A percentile compares a stretch with the other conserved stretches of the same genome.
phyloP scores from a whole-genome alignment of 1,140 invertebrate genomes.

The Maniola jurtina region DNA sequence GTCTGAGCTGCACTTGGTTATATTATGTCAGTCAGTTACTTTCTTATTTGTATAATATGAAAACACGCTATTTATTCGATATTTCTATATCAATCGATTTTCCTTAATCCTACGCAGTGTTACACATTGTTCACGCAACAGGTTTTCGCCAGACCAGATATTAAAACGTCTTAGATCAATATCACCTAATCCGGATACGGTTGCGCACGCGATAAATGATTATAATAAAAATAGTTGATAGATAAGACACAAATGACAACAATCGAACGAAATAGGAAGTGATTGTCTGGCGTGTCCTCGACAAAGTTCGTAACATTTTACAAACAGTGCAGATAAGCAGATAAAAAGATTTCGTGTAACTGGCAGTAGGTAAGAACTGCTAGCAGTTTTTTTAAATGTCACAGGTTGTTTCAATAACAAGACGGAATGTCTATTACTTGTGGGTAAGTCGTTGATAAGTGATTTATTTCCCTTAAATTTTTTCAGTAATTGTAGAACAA shows the following conservation, averaged over 20 bases:
- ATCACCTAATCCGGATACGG: slow-evolving; percentile 8
- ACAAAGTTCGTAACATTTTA: neutral
- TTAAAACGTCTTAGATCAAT: slow-evolving; percentile 1
- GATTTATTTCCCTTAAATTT: neutral
- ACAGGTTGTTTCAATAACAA: too few relatives aligned
- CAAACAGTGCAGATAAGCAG: neutral
- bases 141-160: too few relatives aligned
- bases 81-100: too few relatives aligned
- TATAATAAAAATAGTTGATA: neutral
- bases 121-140: too few relatives aligned
- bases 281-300: slow-evolving; percentile 26
- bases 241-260: slow-evolving; percentile 19
- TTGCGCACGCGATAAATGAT: neutral
- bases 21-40: too few relatives aligned
- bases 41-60: too few relatives aligned
- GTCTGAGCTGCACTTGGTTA: too few relatives aligned
- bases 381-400: neutral
- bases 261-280: slow-evolving; percentile 27
- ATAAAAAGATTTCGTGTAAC: slow-evolving; percentile 11
- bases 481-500: too few relatives aligned
- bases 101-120: too few relatives aligned
- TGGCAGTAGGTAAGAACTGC: neutral
- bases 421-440: too few relatives aligned
- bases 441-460: too few relatives aligned
- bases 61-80: too few relatives aligned